Evolutionary conservation across 1,140 invertebrate genomes (phyloP).

Genomic region (Leptinotarsa lineolata): DNA sequence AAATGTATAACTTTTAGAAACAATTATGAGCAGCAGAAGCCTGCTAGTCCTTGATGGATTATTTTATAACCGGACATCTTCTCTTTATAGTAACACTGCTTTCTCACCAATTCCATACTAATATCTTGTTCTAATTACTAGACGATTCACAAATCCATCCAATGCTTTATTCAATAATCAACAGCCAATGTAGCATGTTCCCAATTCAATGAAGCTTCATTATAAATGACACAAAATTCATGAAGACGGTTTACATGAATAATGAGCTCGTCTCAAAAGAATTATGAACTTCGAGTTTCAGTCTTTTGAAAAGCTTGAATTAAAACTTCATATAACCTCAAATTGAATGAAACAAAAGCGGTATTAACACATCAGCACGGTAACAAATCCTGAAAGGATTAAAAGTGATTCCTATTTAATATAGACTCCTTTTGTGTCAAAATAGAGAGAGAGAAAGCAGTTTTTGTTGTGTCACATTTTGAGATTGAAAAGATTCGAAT

Average conservation of each 20-base stretch:
- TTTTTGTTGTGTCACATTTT: conserved; percentile 18
- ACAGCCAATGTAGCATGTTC: too few species aligned
- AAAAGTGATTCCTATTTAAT: conserved; percentile 18
- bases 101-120: too few species aligned
- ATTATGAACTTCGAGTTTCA: neutral
- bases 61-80: too few species aligned
- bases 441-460: conserved; percentile 7
- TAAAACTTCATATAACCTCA: conserved; percentile 16
- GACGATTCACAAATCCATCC: too few species aligned
- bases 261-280: neutral
- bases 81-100: too few species aligned
- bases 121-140: too few species aligned
- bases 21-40: too few species aligned
- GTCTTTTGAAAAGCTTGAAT: neutral
- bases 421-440: conserved; percentile 13
- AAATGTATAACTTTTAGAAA: too few species aligned
- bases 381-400: conserved; percentile 22
- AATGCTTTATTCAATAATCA: too few species aligned
- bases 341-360: conserved; percentile 19
- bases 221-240: too few species aligned
- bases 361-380: conserved; percentile 19
- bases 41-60: too few species aligned
- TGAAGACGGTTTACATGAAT: neutral
- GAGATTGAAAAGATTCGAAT: conserved; percentile 10
- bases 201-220: too few species aligned